A percentile compares a stretch with the other conserved stretches of the same genome.
Evolutionary conservation across 2,113 vertebrate species (phyloP).

Genomic region (Erythrocercus mccallii): DNA sequence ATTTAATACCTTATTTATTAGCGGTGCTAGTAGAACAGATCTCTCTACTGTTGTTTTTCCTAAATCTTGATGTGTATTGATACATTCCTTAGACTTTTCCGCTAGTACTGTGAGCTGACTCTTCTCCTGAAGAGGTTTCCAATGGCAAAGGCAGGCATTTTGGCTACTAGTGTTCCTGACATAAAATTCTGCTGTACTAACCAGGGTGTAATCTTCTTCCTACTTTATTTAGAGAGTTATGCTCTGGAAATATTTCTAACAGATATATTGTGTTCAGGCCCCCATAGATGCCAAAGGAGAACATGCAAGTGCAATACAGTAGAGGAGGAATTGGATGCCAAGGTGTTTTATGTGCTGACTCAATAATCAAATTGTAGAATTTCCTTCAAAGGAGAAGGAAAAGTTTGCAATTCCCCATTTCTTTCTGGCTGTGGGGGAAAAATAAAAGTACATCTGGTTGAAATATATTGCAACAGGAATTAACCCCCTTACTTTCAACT

Average conservation of each 20-base stretch:
- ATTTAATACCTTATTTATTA: constrained; percentile 68
- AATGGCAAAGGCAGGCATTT: background rate
- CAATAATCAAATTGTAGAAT: background rate
- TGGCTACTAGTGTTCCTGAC: background rate
- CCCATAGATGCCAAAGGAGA: background rate
- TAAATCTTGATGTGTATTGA: constrained; percentile 30
- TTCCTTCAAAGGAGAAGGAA: background rate
- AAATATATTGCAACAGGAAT: background rate
- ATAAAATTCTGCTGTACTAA: background rate
- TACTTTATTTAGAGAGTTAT: background rate
- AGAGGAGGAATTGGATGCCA: background rate
- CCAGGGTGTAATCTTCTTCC: background rate
- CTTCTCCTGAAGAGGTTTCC: background rate
- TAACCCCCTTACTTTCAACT: background rate
- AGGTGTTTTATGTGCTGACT: background rate
- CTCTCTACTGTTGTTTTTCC: constrained; percentile 36
- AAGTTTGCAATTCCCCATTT: background rate
- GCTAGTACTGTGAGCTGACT: background rate
- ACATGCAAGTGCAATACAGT: background rate
- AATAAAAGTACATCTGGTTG: constrained; percentile 21
- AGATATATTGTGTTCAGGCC: background rate
- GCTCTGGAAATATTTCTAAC: background rate
- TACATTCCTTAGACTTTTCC: background rate
- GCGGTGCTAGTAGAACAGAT: background rate
- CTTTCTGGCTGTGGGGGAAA: background rate